Base-by-base conservation (phyloP, 2,888 invertebrate species). In the Uropetala carovei region DNA sequence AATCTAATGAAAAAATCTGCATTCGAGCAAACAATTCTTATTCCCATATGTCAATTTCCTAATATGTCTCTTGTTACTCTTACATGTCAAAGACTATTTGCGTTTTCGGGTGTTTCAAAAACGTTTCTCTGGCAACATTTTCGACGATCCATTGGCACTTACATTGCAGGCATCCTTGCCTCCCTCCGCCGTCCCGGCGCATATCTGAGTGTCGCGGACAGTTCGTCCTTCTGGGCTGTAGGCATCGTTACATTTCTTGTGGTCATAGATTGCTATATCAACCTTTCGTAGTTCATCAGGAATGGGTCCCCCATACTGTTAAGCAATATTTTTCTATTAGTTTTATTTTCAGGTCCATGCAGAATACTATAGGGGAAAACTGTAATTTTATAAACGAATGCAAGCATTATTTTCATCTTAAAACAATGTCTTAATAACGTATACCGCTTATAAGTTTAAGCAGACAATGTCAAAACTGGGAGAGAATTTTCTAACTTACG, bases 241-340 rank as follows among this genome's bases (percentile, higher is more conserved):
- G 57, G 59, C 84, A 7, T 14, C 27, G 43, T 91, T 56, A 64
- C 93, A 93, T 27, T 83, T 58, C 13, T 92, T 58, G 18, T 68
- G 81, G 8, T 57, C 64, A 5, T 92, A 91, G 10, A 93, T 81
- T 2, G 58, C 18, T 2, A 82, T 16, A 22, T 57, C 85, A 43
- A 92, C 91, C 13, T 92, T 57, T 8, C 92, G 92, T 0, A 92
- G 92, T 16, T 84, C 57, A 16, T 93, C 92, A n/a, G 92, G 64
- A n/a, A 89, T 30, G 0, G 22, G 9, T 7, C 43, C 43, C 43
- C 43, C 43, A 13, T 4, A 18, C 89, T 89, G 43, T 27, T 11
- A 27, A 43, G 43, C 9, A 22, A 68, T 16, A 14, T 16, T 64
- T 64, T 64, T 64, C 13, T 11, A 0, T n/a, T 64, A 64, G 14